Conservation (phyloP, 2,888 invertebrate species). For the Dendrolimus houi region DNA sequence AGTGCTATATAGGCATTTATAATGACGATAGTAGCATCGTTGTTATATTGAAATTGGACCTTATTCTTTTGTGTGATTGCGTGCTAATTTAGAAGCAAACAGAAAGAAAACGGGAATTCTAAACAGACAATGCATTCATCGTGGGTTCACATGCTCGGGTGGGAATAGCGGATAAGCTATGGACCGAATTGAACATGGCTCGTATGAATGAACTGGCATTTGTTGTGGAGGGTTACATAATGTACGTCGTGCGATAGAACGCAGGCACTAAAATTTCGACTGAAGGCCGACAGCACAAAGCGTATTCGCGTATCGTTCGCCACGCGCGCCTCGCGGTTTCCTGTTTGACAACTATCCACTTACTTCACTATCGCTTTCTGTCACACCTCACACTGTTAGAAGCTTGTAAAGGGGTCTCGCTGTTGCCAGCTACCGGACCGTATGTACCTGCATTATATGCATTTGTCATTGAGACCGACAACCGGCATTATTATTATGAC, state of each 20-base stretch:
- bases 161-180: conserved; percentile 36
- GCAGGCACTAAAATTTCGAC: conserved; percentile 54
- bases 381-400: conserved; percentile 65
- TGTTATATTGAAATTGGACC: too few species aligned
- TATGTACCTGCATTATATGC: conserved; percentile 35
- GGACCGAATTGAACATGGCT: conserved; percentile 38
- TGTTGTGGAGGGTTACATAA: conserved; percentile 63
- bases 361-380: conserved; percentile 75
- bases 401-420: conserved; percentile 63
- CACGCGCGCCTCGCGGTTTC: conserved; percentile 70
- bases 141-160: neutral
- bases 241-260: conserved; percentile 43
- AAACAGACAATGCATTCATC: neutral
- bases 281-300: conserved; percentile 64
- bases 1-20: too few species aligned
- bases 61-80: too few species aligned
- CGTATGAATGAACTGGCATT: conserved; percentile 62
- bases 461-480: conserved; percentile 56
- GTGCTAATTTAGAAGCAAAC: conserved; percentile 20
- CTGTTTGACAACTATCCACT: conserved; percentile 75
- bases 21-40: too few species aligned
- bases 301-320: conserved; percentile 57
- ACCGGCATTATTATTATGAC: conserved; percentile 56
- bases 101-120: conserved; percentile 17
- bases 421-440: conserved; percentile 56